Percentiles rank a stretch among this genome's conserved stretches.
Evolutionary conservation across 2,113 vertebrate genomes (phyloP).

Genomic region (Plecotus auritus): DNA sequence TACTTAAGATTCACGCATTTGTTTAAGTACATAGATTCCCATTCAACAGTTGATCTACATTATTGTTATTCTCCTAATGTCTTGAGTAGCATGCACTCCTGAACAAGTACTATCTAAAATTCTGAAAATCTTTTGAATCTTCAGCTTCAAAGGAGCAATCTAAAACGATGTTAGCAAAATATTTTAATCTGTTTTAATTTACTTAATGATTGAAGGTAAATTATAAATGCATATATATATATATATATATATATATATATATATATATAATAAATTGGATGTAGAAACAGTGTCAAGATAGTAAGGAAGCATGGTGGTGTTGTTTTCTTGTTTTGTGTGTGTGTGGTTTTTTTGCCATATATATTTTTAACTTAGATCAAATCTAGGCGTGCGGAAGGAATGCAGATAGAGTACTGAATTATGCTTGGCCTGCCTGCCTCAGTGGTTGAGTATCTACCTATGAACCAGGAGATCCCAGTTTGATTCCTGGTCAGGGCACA

Average conservation of each 20-base stretch:
- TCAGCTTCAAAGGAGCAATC: background rate
- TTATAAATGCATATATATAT: background rate
- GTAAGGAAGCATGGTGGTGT: background rate
- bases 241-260: background rate
- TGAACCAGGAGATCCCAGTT: too few species aligned
- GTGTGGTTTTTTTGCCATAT: background rate
- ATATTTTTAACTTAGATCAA: background rate
- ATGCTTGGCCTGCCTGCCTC: background rate
- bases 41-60: slow-evolving; percentile 65
- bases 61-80: slow-evolving; percentile 56
- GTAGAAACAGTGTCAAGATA: background rate
- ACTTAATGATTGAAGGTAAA: background rate
- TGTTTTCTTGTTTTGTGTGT: background rate
- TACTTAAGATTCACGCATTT: slow-evolving; percentile 76
- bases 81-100: slow-evolving; percentile 68
- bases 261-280: background rate
- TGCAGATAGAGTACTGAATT: background rate
- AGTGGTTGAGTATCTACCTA: too few species aligned
- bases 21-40: slow-evolving; percentile 72
- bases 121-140: background rate
- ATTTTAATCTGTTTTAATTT: background rate
- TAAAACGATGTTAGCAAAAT: background rate
- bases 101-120: slow-evolving; percentile 73
- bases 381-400: background rate
- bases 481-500: too few species aligned